Evolutionary conservation across 2,888 invertebrate species (phyloP).

Genomic region (Odontocolon sp.): DNA sequence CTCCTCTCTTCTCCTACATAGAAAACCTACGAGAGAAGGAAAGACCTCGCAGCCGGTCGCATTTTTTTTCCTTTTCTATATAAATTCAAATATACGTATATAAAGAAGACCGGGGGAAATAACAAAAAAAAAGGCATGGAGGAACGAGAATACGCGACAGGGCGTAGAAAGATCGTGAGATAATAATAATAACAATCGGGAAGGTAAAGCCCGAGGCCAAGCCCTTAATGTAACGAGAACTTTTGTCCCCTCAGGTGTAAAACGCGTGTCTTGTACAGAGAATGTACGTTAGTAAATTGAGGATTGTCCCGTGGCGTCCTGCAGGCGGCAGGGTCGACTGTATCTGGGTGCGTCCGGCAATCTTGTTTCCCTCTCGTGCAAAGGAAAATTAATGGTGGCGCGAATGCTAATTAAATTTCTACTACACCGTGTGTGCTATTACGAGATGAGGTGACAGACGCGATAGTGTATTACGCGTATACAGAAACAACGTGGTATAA

Average conservation of each 20-base stretch:
- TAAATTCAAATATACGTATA: too few species aligned
- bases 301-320: constrained; percentile 20
- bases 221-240: constrained; percentile 33
- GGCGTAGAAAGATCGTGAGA: background rate
- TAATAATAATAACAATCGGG: constrained; percentile 7
- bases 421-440: constrained; percentile 31
- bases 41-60: constrained; percentile 9
- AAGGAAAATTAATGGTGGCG: constrained; percentile 58
- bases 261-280: background rate
- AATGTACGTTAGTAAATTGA: constrained; percentile 33
- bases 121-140: background rate
- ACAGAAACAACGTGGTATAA: background rate
- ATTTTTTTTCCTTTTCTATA: constrained; percentile 12
- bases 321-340: constrained; percentile 35
- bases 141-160: background rate
- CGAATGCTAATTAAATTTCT: constrained; percentile 59
- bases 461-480: constrained; percentile 15
- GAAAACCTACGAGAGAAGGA: constrained; percentile 26
- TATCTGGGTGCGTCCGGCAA: constrained; percentile 53
- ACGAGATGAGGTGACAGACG: constrained; percentile 43
- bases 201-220: constrained; percentile 2
- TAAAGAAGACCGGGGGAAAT: too few species aligned
- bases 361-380: constrained; percentile 31
- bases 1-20: background rate
- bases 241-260: constrained; percentile 29